Conservation (phyloP, 2,797 vertebrate species). For the Chiloscyllium punctatum region DNA sequence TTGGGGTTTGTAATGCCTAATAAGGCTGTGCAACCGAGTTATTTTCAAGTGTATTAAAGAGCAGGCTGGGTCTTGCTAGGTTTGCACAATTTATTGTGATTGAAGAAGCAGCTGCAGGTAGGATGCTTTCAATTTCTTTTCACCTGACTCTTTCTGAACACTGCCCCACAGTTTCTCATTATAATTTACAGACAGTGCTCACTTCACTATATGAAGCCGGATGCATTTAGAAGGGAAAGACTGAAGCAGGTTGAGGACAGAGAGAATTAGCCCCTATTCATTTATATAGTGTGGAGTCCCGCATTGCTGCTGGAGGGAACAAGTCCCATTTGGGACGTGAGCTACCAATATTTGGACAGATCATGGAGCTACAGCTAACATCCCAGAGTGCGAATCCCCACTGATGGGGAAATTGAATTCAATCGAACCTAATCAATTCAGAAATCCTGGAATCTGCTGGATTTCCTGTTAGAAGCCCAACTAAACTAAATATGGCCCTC, state of each 20-base stretch:
- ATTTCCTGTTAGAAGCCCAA: background rate
- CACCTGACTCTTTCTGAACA: background rate
- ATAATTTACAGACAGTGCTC: background rate
- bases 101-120: background rate
- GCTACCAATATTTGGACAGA: background rate
- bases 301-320: background rate
- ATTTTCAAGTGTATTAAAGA: background rate
- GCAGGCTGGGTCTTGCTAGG: background rate
- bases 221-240: background rate
- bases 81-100: background rate
- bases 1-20: background rate
- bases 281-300: background rate
- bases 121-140: background rate
- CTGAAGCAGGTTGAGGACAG: background rate
- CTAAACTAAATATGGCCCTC: background rate
- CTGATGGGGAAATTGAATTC: background rate
- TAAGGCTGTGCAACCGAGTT: background rate
- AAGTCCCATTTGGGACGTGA: too few species aligned
- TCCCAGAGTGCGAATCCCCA: background rate
- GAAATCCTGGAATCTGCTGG: background rate
- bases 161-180: background rate
- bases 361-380: background rate
- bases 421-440: background rate
- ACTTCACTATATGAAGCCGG: background rate
- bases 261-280: background rate